Base-by-base conservation (phyloP, 1,140 invertebrate genomes). In the Anoplolepis gracilipes region DNA sequence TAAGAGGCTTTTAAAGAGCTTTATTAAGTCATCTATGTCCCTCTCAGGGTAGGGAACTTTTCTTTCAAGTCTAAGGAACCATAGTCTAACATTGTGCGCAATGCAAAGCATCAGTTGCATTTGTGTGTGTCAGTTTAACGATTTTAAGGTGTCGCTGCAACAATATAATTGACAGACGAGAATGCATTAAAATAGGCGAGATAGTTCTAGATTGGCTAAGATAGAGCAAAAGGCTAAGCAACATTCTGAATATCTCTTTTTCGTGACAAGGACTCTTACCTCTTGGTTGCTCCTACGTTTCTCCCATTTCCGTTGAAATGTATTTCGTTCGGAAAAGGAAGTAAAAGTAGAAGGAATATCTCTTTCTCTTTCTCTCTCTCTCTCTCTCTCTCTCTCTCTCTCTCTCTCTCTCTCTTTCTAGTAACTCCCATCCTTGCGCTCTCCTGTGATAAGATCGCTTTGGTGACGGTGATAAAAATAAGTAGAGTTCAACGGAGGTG, bases 381-480 rank as follows among this genome's bases (percentile, higher is more conserved):
- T 30, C 39, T 7, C 25, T 49, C 16, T 39, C 57, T 55, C 61
- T 30, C 36, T 30, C 39, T 7, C 25, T 49, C 16, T 39, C 57
- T 55, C 61, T 30, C 36, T 30, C 39, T 7, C 16, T 39, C 57
- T 55, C 61, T 30, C 36, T 30, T 55, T 7, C 25, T 49, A 33
- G 72, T 36, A 25, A 28, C 62, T 49, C 13, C 16, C 11, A 1
- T n/a, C 22, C 22, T 42, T 19, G 25, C 49, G 49, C 33, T 22
- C 7, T 59, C 55, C 11, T 22, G 30, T 84, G 92, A 92, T 92
- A 92, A 93, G 91, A 93, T 93, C 93, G 89, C 93, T 94, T 93
- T 93, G 93, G 93, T 59, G 92, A 90, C 87, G 87, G 75, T 92
- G 93, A 94, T 94, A 93, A 93, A 93, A 90, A 89, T 86, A 91